Evolutionary conservation across 1,140 invertebrate species (phyloP).

Genomic region (Pseudachorutes palmiensis): DNA sequence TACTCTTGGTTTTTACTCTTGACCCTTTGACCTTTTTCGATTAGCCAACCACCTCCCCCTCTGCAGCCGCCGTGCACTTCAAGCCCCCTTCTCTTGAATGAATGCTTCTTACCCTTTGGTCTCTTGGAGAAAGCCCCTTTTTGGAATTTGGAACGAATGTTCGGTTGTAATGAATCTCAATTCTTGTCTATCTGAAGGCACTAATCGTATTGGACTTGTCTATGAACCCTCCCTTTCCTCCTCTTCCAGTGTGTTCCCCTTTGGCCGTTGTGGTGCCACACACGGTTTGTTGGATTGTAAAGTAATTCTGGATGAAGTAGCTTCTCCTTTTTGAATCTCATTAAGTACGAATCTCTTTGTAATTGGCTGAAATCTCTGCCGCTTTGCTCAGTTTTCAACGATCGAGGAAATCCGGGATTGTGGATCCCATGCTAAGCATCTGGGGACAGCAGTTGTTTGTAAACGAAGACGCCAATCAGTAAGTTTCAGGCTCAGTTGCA

Average conservation of each 20-base stretch:
- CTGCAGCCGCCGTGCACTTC: neutral
- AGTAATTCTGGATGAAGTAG: no score
- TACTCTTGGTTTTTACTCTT: neutral
- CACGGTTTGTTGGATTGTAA: neutral
- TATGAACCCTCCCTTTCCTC: neutral
- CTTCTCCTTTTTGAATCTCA: no score
- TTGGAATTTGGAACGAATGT: neutral
- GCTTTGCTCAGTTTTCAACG: conserved; percentile 64
- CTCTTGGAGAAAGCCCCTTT: neutral
- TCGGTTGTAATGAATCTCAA: neutral
- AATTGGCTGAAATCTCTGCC: conserved; percentile 14
- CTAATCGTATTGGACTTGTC: neutral
- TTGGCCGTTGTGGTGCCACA: no score
- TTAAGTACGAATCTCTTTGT: no score
- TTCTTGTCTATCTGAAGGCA: neutral
- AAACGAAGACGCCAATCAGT: conserved; percentile 90
- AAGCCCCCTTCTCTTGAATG: neutral
- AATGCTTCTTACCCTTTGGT: neutral
- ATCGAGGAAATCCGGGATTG: conserved; percentile 88
- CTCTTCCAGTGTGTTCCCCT: no score
- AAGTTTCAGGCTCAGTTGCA: no score
- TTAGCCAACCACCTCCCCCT: conserved; percentile 1
- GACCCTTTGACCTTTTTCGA: conserved; percentile 4
- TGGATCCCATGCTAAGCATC: conserved; percentile 93
- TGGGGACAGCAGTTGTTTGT: conserved; percentile 94